Base-by-base conservation (phyloP, 53 echinoderm and acorn worm species). In the Crossaster papposus region DNA sequence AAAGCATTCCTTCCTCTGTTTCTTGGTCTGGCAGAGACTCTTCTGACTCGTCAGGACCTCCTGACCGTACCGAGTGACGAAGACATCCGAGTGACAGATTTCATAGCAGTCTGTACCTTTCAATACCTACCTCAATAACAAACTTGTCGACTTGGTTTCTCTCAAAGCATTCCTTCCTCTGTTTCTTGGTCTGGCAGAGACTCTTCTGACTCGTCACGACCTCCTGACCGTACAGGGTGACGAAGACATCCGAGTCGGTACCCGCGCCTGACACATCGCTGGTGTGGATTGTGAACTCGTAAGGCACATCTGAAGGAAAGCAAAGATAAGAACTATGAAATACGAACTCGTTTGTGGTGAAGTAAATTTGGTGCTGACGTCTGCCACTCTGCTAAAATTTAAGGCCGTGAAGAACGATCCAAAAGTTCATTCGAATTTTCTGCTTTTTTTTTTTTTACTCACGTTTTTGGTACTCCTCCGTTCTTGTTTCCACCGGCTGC, bases 391-490 rank as follows among this genome's bases (percentile, higher is more conserved):
- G n/a, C n/a, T n/a, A n/a, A n/a, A n/a, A n/a, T n/a, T n/a, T n/a
- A n/a, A n/a, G n/a, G n/a, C n/a, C n/a, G n/a, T n/a, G n/a, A n/a
- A n/a, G n/a, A n/a, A n/a, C n/a, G n/a, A n/a, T n/a, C n/a, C n/a
- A n/a, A n/a, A n/a, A 44, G 9, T 44, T 44, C 6, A n/a, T n/a
- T n/a, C n/a, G n/a, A n/a, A n/a, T n/a, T n/a, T n/a, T n/a, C n/a
- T n/a, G n/a, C n/a, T n/a, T n/a, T n/a, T n/a, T n/a, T 9, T 9
- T 58, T 18, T 58, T 58, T 11, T n/a, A 95, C 97, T 92, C 81
- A 97, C 98, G 98, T 94, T 96, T 97, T 70, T 96, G 91, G 74
- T 96, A 97, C 63, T 97, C 95, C 58, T 97, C 98, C 51, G 96
- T 98, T 78, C 95, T 89, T 0, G 93, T 94, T 76, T 94, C 92